Evolutionary conservation across 2,888 invertebrate genomes (phyloP).

Genomic region (Drosophila diplacantha): DNA sequence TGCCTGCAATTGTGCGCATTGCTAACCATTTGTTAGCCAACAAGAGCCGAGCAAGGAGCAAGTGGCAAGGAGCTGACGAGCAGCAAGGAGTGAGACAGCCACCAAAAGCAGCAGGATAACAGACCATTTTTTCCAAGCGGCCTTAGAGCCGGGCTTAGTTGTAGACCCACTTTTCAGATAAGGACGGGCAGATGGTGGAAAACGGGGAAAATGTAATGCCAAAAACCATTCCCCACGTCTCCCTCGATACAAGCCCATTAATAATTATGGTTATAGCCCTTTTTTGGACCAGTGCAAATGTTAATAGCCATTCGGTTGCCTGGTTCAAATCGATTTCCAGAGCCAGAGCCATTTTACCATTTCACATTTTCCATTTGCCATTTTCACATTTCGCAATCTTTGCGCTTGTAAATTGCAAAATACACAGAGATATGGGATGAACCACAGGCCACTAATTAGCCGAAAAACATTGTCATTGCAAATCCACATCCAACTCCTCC

Average conservation of each 20-base stretch:
- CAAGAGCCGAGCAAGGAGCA: constrained; percentile 29
- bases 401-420: constrained; percentile 36
- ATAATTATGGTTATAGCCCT: constrained; percentile 65
- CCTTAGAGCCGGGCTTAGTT: constrained; percentile 17
- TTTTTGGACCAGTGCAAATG: constrained; percentile 51
- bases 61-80: constrained; percentile 20
- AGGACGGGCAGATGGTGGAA: neutral
- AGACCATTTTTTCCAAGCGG: constrained; percentile 10
- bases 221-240: neutral
- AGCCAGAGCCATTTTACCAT: constrained; percentile 12
- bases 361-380: constrained; percentile 11
- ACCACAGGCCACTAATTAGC: constrained; percentile 32
- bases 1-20: constrained; percentile 67
- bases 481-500: constrained; percentile 9
- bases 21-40: constrained; percentile 60
- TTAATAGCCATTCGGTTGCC: constrained; percentile 59
- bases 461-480: constrained; percentile 27
- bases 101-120: constrained; percentile 1
- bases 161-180: constrained; percentile 15
- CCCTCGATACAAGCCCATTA: constrained; percentile 47
- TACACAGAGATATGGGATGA: constrained; percentile 5
- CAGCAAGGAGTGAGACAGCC: constrained; percentile 33
- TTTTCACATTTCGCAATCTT: constrained; percentile 38
- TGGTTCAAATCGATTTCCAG: constrained; percentile 61
- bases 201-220: constrained; percentile 21